A percentile compares a stretch with the other conserved stretches of the same genome.
phyloP scores from a whole-genome alignment of 2,113 vertebrate genomes.

The Spea bombifrons region DNA sequence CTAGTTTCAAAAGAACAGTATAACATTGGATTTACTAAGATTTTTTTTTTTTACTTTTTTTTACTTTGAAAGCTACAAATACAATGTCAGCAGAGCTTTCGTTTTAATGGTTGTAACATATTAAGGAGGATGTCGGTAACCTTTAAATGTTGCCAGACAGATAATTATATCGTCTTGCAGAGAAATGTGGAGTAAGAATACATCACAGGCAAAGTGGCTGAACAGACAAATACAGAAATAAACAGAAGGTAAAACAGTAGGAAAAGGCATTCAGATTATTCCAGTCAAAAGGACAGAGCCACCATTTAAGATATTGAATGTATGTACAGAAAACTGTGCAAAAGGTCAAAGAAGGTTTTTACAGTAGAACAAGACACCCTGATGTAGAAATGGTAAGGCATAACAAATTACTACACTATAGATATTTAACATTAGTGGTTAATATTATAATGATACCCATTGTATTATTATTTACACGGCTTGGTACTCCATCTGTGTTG shows the following conservation, averaged over 20 bases:
- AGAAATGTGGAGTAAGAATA: not conserved
- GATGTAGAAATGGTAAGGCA: not conserved
- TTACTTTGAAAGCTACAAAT: not conserved
- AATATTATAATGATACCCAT: too few relatives aligned
- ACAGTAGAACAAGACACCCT: not conserved
- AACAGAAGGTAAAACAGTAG: not conserved
- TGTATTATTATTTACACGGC: too few relatives aligned
- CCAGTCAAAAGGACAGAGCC: not conserved
- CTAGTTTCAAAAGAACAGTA: not conserved
- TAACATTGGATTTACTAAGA: not conserved
- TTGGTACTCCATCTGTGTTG: too few relatives aligned
- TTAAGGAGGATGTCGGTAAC: not conserved
- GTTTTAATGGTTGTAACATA: not conserved
- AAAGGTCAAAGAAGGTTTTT: not conserved
- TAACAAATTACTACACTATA: too few relatives aligned
- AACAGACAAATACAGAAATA: not conserved
- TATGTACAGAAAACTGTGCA: not conserved
- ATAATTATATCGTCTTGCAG: not conserved
- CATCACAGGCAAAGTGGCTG: not conserved
- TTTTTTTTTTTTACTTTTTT: not conserved
- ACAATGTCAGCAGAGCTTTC: not conserved
- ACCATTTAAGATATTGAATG: not conserved
- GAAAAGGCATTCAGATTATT: not conserved
- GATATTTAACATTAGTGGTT: too few relatives aligned
- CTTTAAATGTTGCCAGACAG: not conserved